These are phyloP conservation scores for Nesidiocoris tenuis DNA, from an alignment of 2,888 invertebrate genomes.

Conservation along the genomic window DNA sequence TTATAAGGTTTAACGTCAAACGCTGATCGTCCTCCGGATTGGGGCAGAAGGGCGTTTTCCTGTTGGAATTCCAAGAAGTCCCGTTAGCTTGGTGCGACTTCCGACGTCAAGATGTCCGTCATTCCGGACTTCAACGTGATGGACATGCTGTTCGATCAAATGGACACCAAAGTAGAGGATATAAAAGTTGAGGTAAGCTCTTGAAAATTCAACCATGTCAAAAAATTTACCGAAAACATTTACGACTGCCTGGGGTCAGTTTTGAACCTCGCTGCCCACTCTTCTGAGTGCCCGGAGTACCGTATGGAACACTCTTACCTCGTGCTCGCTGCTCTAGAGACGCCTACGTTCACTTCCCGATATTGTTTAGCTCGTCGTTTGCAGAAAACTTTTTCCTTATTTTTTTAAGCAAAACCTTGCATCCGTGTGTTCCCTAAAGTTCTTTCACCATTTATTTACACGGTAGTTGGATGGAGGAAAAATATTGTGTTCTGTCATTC, in stretches of 20 bases:
- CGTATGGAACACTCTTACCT: not conserved
- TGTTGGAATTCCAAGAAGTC: not conserved
- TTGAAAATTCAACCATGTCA: conserved; percentile 5
- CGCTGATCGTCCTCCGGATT: not conserved
- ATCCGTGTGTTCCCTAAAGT: no score
- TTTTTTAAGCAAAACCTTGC: no score
- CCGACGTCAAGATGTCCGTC: conserved; percentile 52
- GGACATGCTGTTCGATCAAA: conserved; percentile 55
- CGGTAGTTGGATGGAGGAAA: no score
- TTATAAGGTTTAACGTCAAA: not conserved
- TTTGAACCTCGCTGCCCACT: no score
- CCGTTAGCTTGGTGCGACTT: not conserved
- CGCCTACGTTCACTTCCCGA: no score
- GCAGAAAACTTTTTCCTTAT: no score
- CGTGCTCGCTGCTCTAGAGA: not conserved
- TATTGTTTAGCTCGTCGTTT: no score
- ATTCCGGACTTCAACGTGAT: conserved; percentile 55
- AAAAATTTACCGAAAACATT: no score
- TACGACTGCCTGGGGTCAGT: no score
- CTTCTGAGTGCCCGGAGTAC: no score
- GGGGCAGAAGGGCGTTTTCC: not conserved
- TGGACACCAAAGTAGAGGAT: conserved; percentile 53
- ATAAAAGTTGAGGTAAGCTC: conserved; percentile 48
- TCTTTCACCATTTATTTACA: no score
- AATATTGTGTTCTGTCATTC: no score